These are phyloP conservation scores for Apamea anceps DNA, from an alignment of 2,888 invertebrate genomes.

Conservation along the genomic window DNA sequence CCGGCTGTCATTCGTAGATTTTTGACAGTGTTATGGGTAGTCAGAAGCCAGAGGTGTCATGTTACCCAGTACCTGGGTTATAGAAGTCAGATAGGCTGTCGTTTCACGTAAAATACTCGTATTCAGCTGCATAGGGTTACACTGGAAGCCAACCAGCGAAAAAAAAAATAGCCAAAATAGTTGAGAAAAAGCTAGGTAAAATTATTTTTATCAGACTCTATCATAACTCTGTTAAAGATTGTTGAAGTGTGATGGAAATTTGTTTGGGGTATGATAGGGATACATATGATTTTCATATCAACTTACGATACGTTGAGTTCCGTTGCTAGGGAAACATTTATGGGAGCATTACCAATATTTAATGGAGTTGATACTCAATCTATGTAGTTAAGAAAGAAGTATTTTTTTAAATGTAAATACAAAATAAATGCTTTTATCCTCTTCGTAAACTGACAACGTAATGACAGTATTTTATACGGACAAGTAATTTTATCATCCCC, in stretches of 20 bases:
- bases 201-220: constrained; percentile 32
- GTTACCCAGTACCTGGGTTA: not conserved
- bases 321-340: not conserved
- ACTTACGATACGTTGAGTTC: not conserved
- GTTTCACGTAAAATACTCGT: not conserved
- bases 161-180: too few relatives aligned
- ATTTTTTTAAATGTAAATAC: not conserved
- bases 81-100: too few relatives aligned
- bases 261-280: not conserved
- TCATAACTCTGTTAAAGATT: constrained; percentile 36
- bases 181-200: not conserved
- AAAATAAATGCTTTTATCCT: not conserved
- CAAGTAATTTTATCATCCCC: not conserved
- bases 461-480: not conserved
- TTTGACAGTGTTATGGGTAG: not conserved
- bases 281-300: constrained; percentile 1
- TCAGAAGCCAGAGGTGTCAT: not conserved
- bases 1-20: not conserved
- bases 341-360: not conserved
- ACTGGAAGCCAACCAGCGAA: not conserved
- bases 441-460: not conserved
- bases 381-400: not conserved
- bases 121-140: not conserved
- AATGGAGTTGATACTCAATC: not conserved
- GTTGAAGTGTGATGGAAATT: constrained; percentile 40